These are phyloP conservation scores for Etheostoma nigrum DNA, from an alignment of 2,797 vertebrate species.

Conservation along the genomic window DNA sequence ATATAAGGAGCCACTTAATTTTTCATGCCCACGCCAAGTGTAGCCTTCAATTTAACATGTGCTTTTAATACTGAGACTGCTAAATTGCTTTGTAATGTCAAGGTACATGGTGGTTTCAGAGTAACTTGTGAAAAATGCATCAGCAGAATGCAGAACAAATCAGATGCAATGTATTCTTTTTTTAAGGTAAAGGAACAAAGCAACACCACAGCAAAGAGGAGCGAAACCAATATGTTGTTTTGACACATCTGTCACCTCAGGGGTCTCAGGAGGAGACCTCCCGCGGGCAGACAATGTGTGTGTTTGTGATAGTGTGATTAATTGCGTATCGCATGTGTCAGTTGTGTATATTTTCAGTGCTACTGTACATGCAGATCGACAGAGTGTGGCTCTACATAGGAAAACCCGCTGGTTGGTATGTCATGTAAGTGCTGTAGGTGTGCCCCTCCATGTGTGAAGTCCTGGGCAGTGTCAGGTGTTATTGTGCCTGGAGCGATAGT, in stretches of 20 bases:
- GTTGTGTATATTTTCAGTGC: slow-evolving; percentile 43
- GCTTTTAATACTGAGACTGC: slow-evolving; percentile 96
- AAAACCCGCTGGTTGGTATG: slow-evolving; percentile 15
- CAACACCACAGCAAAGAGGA: slow-evolving; percentile 70
- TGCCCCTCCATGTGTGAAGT: slow-evolving; percentile 43
- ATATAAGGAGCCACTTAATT: slow-evolving; percentile 95
- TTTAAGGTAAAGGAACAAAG: slow-evolving; percentile 73
- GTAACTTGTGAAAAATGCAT: slow-evolving; percentile 93
- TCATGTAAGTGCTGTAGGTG: slow-evolving; percentile 9
- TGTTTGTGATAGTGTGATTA: slow-evolving; percentile 55
- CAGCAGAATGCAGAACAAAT: slow-evolving; percentile 72
- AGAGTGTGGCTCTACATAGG: background rate
- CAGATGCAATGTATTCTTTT: slow-evolving; percentile 59
- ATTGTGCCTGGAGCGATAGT: slow-evolving; percentile 55
- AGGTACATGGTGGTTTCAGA: slow-evolving; percentile 92
- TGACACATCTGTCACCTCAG: slow-evolving; percentile 78
- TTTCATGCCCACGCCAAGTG: slow-evolving; percentile 96
- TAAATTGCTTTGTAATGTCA: slow-evolving; percentile 97
- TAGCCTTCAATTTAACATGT: slow-evolving; percentile 99
- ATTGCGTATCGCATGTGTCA: slow-evolving; percentile 43
- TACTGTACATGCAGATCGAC: slow-evolving; percentile 26
- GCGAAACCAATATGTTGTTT: slow-evolving; percentile 82
- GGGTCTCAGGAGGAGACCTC: slow-evolving; percentile 66
- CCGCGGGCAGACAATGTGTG: slow-evolving; percentile 46
- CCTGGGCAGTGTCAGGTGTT: slow-evolving; percentile 60